These are phyloP conservation scores for Dasypogon diadema DNA, from an alignment of 2,888 invertebrate species.

Conservation along the genomic window DNA sequence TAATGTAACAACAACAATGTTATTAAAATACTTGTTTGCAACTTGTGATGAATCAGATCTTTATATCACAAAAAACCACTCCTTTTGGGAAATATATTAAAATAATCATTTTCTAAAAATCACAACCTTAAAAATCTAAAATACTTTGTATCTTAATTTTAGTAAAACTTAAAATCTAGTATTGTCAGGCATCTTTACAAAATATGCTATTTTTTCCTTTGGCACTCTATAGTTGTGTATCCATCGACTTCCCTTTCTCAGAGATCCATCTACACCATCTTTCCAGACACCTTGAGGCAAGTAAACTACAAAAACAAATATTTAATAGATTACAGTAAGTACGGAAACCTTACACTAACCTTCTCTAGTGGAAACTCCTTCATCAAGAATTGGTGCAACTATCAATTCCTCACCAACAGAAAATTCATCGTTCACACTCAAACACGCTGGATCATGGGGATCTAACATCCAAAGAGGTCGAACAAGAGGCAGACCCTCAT, in stretches of 20 bases:
- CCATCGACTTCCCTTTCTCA: constrained; percentile 90
- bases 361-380: constrained; percentile 79
- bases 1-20: too few relatives aligned
- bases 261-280: constrained; percentile 88
- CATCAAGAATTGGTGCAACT: constrained; percentile 86
- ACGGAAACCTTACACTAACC: constrained; percentile 67
- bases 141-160: not conserved
- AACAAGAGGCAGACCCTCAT: constrained; percentile 85
- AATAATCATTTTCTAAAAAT: constrained; percentile 5
- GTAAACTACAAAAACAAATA: constrained; percentile 74
- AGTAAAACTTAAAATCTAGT: constrained; percentile 74
- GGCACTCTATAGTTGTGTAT: constrained; percentile 88
- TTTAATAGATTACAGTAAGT: too few relatives aligned
- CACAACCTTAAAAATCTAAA: not conserved
- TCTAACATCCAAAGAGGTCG: constrained; percentile 92
- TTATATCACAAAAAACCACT: too few relatives aligned
- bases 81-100: too few relatives aligned
- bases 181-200: constrained; percentile 86
- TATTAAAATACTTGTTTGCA: too few relatives aligned
- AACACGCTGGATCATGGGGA: constrained; percentile 81
- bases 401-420: constrained; percentile 90
- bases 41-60: too few relatives aligned
- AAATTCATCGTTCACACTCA: constrained; percentile 86
- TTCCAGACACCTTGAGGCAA: constrained; percentile 93
- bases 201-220: constrained; percentile 83